Base-by-base conservation (phyloP, 2,113 vertebrate species). In the Pycnonotus jocosus region DNA sequence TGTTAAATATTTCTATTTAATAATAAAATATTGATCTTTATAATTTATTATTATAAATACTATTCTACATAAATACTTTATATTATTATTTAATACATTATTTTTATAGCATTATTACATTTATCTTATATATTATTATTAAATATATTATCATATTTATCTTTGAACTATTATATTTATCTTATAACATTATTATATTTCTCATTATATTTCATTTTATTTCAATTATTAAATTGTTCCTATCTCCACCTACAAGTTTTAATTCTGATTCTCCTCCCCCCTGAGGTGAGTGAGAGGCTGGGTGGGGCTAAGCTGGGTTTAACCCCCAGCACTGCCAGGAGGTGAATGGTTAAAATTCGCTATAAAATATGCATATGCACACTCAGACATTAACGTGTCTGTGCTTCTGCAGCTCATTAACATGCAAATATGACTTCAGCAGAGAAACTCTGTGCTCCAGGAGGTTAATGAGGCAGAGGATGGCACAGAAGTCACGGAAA, bases 401-500 rank as follows among this genome's bases (percentile, higher is more conserved):
- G 33, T 57, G 82, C 5, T 14, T 21, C 70, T 85, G 94, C 94
- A 87, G 88, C 88, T 95, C 79, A 83, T 95, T 93, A 95, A 82
- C 88, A 93, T 88, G 91, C 86, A 93, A 80, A 92, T 73, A 48
- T 2, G 16, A 57, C 78, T 69, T 44, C 30, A 58, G 22, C 87
- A 64, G 4, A 16, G 69, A 31, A 81, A 66, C 61, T 87, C 84
- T 6, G 44, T 81, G 87, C 84, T 76, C 35, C 78, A 44, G 65
- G 65, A 91, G 86, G 61, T 47, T 93, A 92, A 91, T 76, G 90
- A 96, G 87, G 92, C 88, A 77, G 62, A 95, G 91, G 73, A 83
- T 76, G 73, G 85, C 35, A 1, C 28, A 90, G 58, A 50, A 93
- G 62, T 64, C 93, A 71, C 22, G 17, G 82, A 80, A 81, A 69